A percentile compares a stretch with the other conserved stretches of the same genome.
phyloP scores from a whole-genome alignment of 1,140 invertebrate species.

The Monomorium pharaonis region DNA sequence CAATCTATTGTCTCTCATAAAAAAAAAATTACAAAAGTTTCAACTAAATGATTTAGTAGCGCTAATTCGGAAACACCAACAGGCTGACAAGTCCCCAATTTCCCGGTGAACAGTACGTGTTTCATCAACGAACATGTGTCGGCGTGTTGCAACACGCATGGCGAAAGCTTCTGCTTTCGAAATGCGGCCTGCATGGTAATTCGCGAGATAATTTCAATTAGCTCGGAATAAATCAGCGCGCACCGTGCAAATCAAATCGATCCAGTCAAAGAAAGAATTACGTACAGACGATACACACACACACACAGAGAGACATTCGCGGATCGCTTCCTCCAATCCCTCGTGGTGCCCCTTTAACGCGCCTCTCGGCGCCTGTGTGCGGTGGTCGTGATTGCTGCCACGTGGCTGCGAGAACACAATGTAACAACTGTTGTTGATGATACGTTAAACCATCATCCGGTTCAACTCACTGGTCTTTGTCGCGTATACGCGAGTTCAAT shows the following conservation, averaged over 20 bases:
- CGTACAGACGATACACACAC: neutral
- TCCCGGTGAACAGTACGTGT: neutral
- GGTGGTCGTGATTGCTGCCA: constrained; percentile 60
- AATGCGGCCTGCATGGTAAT: constrained; percentile 56
- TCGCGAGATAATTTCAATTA: constrained; percentile 73
- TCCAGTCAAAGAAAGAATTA: neutral
- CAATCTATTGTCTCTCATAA: neutral
- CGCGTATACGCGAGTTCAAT: constrained; percentile 70
- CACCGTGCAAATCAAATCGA: neutral
- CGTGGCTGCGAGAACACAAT: constrained; percentile 58
- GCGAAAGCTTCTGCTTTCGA: neutral
- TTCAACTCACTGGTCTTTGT: constrained; percentile 65
- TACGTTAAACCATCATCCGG: constrained; percentile 74
- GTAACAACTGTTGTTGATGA: constrained; percentile 69
- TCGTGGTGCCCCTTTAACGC: constrained; percentile 21
- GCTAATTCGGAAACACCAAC: constrained; percentile 27
- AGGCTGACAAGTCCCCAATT: constrained; percentile 38
- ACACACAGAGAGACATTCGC: neutral
- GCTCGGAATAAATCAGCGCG: constrained; percentile 62
- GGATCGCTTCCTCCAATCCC: constrained; percentile 2
- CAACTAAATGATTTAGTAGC: neutral
- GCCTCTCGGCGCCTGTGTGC: neutral
- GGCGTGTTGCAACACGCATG: neutral
- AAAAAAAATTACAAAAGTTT: constrained; percentile 1
- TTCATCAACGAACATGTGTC: constrained; percentile 20